Evolutionary conservation across 2,888 invertebrate genomes (phyloP).

Genomic region (Melipona bicolor): DNA sequence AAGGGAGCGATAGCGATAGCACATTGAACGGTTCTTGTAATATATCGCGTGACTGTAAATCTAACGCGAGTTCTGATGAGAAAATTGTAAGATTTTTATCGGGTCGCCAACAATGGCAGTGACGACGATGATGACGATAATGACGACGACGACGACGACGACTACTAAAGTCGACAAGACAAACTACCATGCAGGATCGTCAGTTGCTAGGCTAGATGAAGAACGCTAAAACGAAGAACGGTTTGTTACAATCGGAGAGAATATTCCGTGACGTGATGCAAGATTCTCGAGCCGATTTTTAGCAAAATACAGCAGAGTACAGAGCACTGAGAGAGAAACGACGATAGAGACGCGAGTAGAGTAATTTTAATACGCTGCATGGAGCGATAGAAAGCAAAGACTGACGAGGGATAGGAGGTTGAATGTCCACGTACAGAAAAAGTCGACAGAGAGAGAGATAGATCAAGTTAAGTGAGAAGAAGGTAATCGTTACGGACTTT

Average conservation of each 20-base stretch:
- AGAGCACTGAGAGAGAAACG: neutral
- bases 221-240: neutral
- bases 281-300: neutral
- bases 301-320: neutral
- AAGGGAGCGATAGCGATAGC: no score
- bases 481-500: constrained; percentile 45
- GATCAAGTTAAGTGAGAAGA: neutral
- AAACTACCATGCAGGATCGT: constrained; percentile 18
- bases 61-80: neutral
- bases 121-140: neutral
- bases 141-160: neutral
- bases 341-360: neutral
- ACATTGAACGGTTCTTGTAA: neutral
- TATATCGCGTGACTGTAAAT: neutral
- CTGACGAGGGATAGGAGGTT: neutral
- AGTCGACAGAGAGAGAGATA: neutral
- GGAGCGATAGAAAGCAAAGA: constrained; percentile 10
- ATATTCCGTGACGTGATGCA: neutral
- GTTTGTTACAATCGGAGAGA: neutral
- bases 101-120: neutral
- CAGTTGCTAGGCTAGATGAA: neutral
- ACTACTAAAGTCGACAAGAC: neutral
- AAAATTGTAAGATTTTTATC: neutral
- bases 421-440: neutral
- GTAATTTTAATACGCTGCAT: neutral